Evolutionary conservation across 2,797 vertebrate species (phyloP).

Genomic region (Pogoniulus pusillus): DNA sequence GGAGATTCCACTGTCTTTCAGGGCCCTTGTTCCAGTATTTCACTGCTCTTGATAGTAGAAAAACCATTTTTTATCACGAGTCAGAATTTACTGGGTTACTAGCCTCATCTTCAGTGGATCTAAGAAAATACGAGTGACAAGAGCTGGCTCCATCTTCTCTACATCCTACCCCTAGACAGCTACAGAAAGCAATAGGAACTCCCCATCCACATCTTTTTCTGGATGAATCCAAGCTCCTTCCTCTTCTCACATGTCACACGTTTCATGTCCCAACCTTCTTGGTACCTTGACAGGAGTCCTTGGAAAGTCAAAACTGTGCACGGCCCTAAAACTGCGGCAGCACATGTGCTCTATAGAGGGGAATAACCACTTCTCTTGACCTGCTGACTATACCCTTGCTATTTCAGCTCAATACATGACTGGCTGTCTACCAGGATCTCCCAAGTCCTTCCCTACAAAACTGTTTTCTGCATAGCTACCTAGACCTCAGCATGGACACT

Average conservation of each 20-base stretch:
- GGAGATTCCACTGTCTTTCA: not conserved
- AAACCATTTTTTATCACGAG: not conserved
- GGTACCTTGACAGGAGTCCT: not conserved
- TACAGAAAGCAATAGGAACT: not conserved
- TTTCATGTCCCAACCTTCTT: not conserved
- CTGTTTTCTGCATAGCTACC: not conserved
- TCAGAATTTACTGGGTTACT: not conserved
- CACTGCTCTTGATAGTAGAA: not conserved
- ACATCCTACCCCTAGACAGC: too few relatives aligned
- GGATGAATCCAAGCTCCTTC: not conserved
- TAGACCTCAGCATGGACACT: not conserved
- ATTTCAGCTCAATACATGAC: too few relatives aligned
- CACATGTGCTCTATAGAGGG: accelerated
- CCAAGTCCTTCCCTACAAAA: not conserved
- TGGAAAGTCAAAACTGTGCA: not conserved
- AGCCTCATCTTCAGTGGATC: not conserved
- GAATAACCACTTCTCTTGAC: too few relatives aligned
- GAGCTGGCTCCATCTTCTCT: not conserved
- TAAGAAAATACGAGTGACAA: too few relatives aligned
- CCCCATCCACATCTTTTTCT: not conserved
- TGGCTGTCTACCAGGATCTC: too few relatives aligned
- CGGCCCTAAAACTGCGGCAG: not conserved
- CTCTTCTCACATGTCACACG: accelerated
- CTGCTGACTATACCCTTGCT: too few relatives aligned
- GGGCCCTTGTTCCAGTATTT: not conserved